A percentile compares a stretch with the other conserved stretches of the same genome.
Conservation (phyloP, 2,888 invertebrate genomes). For the Andrena hattorfiana region DNA sequence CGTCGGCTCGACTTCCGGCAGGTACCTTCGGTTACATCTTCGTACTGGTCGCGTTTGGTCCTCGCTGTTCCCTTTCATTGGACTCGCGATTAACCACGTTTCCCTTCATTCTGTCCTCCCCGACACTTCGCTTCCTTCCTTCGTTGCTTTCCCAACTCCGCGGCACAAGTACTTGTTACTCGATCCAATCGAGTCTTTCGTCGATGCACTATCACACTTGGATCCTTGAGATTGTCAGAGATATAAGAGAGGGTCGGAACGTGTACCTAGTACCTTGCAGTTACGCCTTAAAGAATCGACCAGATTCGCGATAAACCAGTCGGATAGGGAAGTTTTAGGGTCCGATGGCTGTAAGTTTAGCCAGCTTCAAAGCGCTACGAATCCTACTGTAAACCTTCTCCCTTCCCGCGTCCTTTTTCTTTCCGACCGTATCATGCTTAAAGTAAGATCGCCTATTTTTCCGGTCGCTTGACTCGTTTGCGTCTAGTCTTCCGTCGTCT, state of each 20-base stretch:
- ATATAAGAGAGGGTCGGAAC: too few species aligned
- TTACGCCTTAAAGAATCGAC: too few species aligned
- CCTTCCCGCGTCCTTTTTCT: slow-evolving; percentile 10
- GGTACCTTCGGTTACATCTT: slow-evolving; percentile 66
- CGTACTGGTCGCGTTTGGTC: neutral
- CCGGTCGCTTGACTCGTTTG: neutral
- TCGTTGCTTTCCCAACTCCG: neutral
- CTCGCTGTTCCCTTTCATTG: neutral
- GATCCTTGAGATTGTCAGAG: too few species aligned
- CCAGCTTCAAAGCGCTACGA: neutral
- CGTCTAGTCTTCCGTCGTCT: too few species aligned
- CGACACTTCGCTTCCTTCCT: neutral
- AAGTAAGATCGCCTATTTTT: neutral
- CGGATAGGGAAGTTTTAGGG: neutral
- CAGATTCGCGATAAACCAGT: neutral
- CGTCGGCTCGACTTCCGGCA: slow-evolving; percentile 9
- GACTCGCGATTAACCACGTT: neutral
- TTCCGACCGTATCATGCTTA: neutral
- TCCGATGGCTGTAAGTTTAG: neutral
- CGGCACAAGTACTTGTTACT: neutral
- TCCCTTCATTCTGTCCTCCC: slow-evolving; percentile 3
- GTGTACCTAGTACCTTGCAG: neutral
- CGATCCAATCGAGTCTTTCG: too few species aligned
- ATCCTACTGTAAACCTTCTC: neutral
- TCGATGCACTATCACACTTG: too few species aligned